Evolutionary conservation across 2,113 vertebrate genomes (phyloP).

Genomic region (Notothenia coriiceps): DNA sequence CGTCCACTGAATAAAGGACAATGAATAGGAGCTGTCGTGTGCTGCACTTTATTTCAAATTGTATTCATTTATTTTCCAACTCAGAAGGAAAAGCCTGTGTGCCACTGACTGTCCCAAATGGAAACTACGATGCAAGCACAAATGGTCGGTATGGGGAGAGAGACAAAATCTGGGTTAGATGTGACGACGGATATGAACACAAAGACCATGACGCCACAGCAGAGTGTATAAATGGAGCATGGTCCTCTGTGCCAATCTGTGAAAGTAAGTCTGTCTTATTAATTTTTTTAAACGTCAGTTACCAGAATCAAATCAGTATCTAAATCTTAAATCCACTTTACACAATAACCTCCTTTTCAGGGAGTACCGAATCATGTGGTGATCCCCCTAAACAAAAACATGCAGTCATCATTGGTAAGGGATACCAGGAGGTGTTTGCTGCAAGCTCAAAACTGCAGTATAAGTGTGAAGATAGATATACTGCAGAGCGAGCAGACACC

Average conservation of each 20-base stretch:
- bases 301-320: neutral
- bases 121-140: accelerated
- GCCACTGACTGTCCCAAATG: slow-evolving; percentile 32
- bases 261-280: slow-evolving; percentile 54
- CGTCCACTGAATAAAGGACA: too few species aligned
- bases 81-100: slow-evolving; percentile 45
- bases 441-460: neutral
- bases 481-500: accelerated
- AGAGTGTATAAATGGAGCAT: neutral
- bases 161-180: accelerated
- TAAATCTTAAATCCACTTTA: neutral
- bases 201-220: accelerated
- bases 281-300: too few species aligned
- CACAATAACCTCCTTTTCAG: slow-evolving; percentile 34
- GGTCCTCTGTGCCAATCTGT: slow-evolving; percentile 48
- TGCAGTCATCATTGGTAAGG: slow-evolving; percentile 34
- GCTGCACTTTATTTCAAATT: too few species aligned
- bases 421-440: slow-evolving; percentile 41
- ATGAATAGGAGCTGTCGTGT: too few species aligned
- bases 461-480: slow-evolving; percentile 52
- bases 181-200: neutral
- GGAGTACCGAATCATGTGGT: accelerated
- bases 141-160: neutral
- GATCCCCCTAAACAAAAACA: slow-evolving; percentile 45
- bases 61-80: neutral